Conservation (phyloP, 2,113 vertebrate species). For the Alligator sinensis region DNA sequence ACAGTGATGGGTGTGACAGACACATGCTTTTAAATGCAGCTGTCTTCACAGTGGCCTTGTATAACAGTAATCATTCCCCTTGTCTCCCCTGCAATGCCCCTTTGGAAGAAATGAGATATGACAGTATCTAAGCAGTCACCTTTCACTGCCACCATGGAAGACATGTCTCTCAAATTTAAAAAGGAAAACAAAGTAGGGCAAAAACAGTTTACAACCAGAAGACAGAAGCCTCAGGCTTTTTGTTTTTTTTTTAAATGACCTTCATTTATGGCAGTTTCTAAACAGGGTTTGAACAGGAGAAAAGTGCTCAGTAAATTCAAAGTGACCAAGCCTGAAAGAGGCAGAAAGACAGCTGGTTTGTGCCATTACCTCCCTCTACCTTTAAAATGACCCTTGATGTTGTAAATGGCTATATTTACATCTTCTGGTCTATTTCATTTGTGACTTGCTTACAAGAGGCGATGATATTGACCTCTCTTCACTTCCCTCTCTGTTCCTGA, state of each 20-base stretch:
- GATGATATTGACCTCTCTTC: background rate
- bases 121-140: slow-evolving; percentile 7
- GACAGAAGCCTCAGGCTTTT: background rate
- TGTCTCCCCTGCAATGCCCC: background rate
- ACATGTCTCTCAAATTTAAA: slow-evolving; percentile 36
- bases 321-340: slow-evolving; percentile 9
- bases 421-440: background rate
- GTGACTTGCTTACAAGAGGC: background rate
- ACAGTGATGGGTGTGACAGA: background rate
- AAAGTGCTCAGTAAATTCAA: slow-evolving; percentile 14
- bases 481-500: background rate
- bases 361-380: background rate
- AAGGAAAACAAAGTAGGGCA: slow-evolving; percentile 9
- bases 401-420: slow-evolving; percentile 8
- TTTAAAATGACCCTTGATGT: background rate
- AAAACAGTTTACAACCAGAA: background rate
- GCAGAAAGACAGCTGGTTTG: slow-evolving; percentile 9
- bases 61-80: background rate
- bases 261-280: slow-evolving; percentile 18
- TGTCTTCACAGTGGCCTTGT: background rate
- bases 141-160: slow-evolving; percentile 40
- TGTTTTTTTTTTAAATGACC: background rate
- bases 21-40: background rate
- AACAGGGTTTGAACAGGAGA: slow-evolving; percentile 17
- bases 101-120: slow-evolving; percentile 13